Conservation (phyloP, 2,888 invertebrate species). For the Lasioglossum zephyrum region DNA sequence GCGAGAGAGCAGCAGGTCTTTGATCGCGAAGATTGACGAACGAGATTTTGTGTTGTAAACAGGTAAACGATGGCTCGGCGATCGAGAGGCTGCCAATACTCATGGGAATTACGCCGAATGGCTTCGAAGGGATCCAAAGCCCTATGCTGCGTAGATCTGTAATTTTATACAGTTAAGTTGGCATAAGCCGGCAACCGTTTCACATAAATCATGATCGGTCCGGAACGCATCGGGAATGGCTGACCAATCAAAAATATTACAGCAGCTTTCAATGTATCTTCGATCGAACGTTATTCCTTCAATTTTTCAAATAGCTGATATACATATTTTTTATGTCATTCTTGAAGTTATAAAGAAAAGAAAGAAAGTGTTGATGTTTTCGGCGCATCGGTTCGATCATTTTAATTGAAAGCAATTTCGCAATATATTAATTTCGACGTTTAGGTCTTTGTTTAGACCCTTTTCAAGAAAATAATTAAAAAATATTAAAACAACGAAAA, state of each 20-base stretch:
- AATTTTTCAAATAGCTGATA: too few relatives aligned
- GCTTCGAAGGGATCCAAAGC: neutral
- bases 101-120: constrained; percentile 15
- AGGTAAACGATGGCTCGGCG: constrained; percentile 1
- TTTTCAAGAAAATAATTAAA: too few relatives aligned
- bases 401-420: too few relatives aligned
- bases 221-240: neutral
- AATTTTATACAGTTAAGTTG: constrained; percentile 1
- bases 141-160: neutral
- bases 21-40: constrained; percentile 67
- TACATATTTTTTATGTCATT: neutral
- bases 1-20: constrained; percentile 47
- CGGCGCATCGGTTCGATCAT: too few relatives aligned
- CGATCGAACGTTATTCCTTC: neutral
- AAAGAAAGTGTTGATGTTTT: neutral
- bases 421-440: too few relatives aligned
- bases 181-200: constrained; percentile 1
- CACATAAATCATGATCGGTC: neutral
- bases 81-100: constrained; percentile 27
- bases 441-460: too few relatives aligned
- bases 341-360: neutral
- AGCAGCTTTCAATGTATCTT: neutral
- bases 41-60: constrained; percentile 45
- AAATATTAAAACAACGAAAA: too few relatives aligned
- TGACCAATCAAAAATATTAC: neutral